phyloP scores from a whole-genome alignment of 2,113 vertebrate genomes.

The Syngnathoides biaculeatus region DNA sequence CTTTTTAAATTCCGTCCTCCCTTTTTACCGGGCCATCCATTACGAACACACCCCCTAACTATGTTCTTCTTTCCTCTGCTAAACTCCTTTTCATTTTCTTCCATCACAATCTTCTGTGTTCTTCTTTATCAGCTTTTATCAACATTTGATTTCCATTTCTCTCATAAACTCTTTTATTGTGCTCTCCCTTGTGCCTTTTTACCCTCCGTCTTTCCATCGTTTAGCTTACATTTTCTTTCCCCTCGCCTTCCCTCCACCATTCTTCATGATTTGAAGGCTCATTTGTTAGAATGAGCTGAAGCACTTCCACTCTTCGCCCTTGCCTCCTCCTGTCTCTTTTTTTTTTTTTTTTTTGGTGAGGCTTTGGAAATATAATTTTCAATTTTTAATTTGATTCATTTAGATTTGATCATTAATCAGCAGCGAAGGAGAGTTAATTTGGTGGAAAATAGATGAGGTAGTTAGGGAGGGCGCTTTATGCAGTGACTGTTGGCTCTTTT shows the following conservation, averaged over 20 bases:
- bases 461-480: conserved; percentile 92
- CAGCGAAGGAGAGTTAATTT: conserved; percentile 99
- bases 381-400: conserved; percentile 99
- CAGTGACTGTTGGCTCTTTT: conserved; percentile 73
- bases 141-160: conserved; percentile 19
- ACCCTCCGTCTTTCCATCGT: neutral
- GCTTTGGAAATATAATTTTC: conserved; percentile 99
- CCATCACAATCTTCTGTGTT: conserved; percentile 20
- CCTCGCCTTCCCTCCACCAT: conserved; percentile 65
- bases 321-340: conserved; percentile 82
- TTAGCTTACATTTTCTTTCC: conserved; percentile 18
- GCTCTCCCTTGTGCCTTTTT: conserved; percentile 11
- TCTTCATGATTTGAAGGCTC: conserved; percentile 99
- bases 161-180: conserved; percentile 21
- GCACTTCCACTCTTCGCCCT: conserved; percentile 77
- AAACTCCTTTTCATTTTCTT: conserved; percentile 29
- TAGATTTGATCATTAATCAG: conserved; percentile 99
- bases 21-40: conserved; percentile 33
- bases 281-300: conserved; percentile 92
- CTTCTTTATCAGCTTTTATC: conserved; percentile 22
- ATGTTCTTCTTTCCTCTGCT: neutral
- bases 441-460: conserved; percentile 99
- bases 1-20: conserved; percentile 13
- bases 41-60: conserved; percentile 1
- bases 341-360: too few species aligned